Percentiles rank a stretch among this genome's conserved stretches.
Conservation (phyloP, 2,113 vertebrate species). For the Cyanoderma ruficeps region DNA sequence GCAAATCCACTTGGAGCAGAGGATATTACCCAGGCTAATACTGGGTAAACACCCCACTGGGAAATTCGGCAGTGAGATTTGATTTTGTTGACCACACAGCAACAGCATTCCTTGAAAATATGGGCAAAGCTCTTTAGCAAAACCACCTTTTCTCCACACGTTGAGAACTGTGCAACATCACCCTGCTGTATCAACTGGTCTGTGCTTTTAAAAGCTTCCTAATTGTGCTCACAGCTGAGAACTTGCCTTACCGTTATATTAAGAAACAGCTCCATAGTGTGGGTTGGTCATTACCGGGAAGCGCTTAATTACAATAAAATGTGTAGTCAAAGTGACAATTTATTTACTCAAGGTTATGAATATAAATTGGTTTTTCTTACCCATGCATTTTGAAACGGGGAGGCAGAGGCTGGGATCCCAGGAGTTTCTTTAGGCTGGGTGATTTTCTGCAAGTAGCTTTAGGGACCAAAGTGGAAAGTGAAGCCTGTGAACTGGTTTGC, state of each 20-base stretch:
- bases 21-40: neutral
- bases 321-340: neutral
- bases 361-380: neutral
- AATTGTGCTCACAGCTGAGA: neutral
- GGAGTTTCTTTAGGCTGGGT: neutral
- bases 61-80: neutral
- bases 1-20: neutral
- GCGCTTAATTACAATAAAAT: neutral
- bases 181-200: neutral
- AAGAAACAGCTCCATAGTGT: neutral
- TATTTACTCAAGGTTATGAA: slow-evolving; percentile 35
- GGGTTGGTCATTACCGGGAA: slow-evolving; percentile 11
- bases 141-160: neutral
- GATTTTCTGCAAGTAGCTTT: neutral
- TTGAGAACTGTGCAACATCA: neutral
- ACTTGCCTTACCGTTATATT: neutral
- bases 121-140: neutral
- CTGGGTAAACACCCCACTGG: neutral
- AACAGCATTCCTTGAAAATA: neutral
- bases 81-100: neutral
- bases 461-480: neutral
- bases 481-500: neutral
- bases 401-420: neutral
- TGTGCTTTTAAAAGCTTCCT: neutral
- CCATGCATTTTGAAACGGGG: neutral